Base-by-base conservation (phyloP, 1,140 invertebrate species). In the Planococcus citri region DNA sequence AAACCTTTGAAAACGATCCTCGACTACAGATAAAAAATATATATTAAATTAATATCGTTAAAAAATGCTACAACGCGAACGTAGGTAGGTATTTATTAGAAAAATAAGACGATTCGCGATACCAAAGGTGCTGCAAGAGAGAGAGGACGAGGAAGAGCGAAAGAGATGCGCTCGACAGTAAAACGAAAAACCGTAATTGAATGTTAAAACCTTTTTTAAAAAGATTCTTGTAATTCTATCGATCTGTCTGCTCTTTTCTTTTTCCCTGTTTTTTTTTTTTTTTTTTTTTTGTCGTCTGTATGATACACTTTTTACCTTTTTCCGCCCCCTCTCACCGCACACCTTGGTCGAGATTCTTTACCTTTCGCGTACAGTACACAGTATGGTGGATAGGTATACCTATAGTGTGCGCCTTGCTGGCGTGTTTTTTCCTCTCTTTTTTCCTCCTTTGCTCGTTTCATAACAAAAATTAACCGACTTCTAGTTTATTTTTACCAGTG, bases 391-490 rank as follows among this genome's bases (percentile, higher is more conserved):
- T n/a, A n/a, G n/a, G n/a, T n/a, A n/a, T n/a, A n/a, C n/a, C n/a
- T n/a, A n/a, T n/a, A n/a, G n/a, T n/a, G n/a, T n/a, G n/a, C n/a
- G 29, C 29, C 29, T 33, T 12, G 29, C 12, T 33, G 41, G 17
- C 41, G 12, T 20, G 4, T 51, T 51, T 37, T 8, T 37, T 37
- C 33, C 6, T 14, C 6, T 37, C 33, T 6, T 20, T 51, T 51
- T n/a, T 51, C n/a, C 41, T 51, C 6, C 29, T 33, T 33, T 33
- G 3, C 3, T 12, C 17, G 2, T 4, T 51, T 51, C 41, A n/a
- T 51, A 51, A 51, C 6, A 51, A 51, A 51, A 51, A 51, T 51
- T 51, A 51, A 51, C 41, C 41, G 41, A 51, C 41, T 51, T 33
- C 12, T 17, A 17, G 41, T 51, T 51, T 51, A 51, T 51, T 9